Conservation (phyloP, 2,113 vertebrate genomes). For the Ranitomeya imitator region DNA sequence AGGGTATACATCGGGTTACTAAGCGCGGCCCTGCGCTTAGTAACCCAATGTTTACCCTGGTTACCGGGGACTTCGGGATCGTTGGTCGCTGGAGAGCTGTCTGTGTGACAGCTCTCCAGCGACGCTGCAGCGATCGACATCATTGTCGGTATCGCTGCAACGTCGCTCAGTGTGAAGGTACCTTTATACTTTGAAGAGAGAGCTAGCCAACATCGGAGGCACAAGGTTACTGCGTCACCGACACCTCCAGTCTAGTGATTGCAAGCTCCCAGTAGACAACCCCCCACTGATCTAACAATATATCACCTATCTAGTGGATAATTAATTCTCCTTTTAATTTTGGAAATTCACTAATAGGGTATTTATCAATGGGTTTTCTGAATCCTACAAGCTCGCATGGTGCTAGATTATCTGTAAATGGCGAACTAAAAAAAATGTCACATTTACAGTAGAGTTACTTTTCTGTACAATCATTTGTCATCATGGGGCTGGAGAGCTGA, state of each 20-base stretch:
- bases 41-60: too few species aligned
- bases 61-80: too few species aligned
- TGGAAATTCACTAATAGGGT: not conserved
- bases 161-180: too few species aligned
- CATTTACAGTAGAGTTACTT: not conserved
- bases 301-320: not conserved
- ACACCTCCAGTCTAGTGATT: not conserved
- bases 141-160: too few species aligned
- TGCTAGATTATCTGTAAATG: not conserved
- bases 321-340: not conserved
- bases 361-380: not conserved
- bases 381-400: not conserved
- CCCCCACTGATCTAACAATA: not conserved
- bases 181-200: too few species aligned
- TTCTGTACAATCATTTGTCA: not conserved
- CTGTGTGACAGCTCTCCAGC: too few species aligned
- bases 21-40: too few species aligned
- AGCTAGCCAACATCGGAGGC: too few species aligned
- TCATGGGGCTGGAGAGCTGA: conserved; percentile 3
- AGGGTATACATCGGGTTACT: too few species aligned
- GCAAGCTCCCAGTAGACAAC: not conserved
- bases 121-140: too few species aligned
- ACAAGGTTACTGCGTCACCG: too few species aligned
- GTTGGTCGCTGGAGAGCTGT: too few species aligned
- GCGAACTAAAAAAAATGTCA: not conserved